Evolutionary conservation across 2,113 vertebrate species (phyloP).

Genomic region (Sebastes fasciatus): DNA sequence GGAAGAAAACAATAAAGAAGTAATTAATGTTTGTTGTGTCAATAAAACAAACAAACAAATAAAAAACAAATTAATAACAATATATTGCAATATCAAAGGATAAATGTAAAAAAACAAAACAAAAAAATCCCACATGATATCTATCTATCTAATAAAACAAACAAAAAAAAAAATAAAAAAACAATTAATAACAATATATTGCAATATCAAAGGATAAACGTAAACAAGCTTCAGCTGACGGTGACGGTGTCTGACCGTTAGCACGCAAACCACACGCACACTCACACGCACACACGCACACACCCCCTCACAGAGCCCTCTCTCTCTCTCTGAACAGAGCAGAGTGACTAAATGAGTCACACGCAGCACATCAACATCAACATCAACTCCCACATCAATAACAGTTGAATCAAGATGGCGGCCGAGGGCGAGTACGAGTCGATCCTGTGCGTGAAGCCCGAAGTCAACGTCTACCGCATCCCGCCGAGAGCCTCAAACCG

Average conservation of each 20-base stretch:
- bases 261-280: background rate
- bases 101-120: no score
- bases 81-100: no score
- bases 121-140: no score
- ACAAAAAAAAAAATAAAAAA: no score
- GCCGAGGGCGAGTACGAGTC: slow-evolving; percentile 94
- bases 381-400: slow-evolving; percentile 63
- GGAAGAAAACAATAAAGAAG: no score
- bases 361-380: background rate
- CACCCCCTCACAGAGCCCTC: background rate
- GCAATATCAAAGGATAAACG: no score
- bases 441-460: slow-evolving; percentile 93
- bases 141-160: no score
- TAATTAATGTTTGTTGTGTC: no score
- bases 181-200: no score
- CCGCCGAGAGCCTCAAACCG: slow-evolving; percentile 94
- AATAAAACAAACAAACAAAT: no score
- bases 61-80: no score
- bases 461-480: slow-evolving; percentile 94
- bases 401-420: slow-evolving; percentile 85
- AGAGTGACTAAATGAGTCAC: slow-evolving; percentile 66
- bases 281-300: slow-evolving; percentile 5
- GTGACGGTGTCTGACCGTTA: background rate
- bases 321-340: slow-evolving; percentile 1
- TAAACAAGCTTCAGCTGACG: no score